phyloP scores from a whole-genome alignment of 2,113 vertebrate genomes.

The Podilymbus podiceps region DNA sequence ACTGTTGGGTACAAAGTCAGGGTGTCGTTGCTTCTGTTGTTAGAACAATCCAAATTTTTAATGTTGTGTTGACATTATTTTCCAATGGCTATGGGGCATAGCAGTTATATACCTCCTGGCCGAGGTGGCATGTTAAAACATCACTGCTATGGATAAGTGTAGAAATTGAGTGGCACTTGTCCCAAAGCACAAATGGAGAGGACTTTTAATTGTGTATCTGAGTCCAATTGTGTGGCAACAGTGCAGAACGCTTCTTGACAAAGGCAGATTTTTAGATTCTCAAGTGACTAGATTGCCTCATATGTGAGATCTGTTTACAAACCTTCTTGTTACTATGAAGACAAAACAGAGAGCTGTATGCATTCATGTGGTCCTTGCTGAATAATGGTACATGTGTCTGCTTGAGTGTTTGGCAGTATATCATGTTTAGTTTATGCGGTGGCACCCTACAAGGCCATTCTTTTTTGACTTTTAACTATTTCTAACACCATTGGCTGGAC shows the following conservation, averaged over 20 bases:
- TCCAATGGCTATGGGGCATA: background rate
- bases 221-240: conserved; percentile 20
- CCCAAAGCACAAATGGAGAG: background rate
- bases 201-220: conserved; percentile 28
- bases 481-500: background rate
- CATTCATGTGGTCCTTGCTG: conserved; percentile 68
- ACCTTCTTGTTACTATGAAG: conserved; percentile 76
- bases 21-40: background rate
- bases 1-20: background rate
- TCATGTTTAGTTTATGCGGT: conserved; percentile 56
- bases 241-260: conserved; percentile 27
- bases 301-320: conserved; percentile 68
- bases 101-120: background rate
- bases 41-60: background rate
- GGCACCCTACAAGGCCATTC: conserved; percentile 53
- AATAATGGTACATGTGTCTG: conserved; percentile 67
- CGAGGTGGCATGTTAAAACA: background rate
- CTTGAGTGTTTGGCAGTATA: conserved; percentile 66
- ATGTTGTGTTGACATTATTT: background rate
- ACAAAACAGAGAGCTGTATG: conserved; percentile 73
- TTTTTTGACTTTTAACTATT: conserved; percentile 39
- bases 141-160: background rate
- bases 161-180: background rate
- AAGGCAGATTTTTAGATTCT: conserved; percentile 68
- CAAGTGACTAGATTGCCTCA: conserved; percentile 67